Conservation (phyloP, 2,113 vertebrate genomes). For the Nothoprocta pentlandii region DNA sequence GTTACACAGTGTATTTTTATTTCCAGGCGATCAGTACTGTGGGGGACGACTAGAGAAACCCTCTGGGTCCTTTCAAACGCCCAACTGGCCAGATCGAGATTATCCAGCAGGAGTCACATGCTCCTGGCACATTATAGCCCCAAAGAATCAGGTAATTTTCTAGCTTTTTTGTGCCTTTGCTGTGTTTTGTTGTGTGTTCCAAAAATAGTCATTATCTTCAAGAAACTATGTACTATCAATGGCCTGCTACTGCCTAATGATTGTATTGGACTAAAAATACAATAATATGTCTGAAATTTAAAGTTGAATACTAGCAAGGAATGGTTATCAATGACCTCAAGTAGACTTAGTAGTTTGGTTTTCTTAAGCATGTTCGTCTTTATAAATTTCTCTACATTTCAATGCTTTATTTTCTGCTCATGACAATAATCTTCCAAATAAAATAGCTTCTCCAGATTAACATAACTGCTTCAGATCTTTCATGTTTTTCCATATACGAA, state of each 20-base stretch:
- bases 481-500: constrained; percentile 1
- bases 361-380: constrained; percentile 21
- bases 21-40: constrained; percentile 96
- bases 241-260: rapidly evolving
- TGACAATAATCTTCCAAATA: constrained; percentile 38
- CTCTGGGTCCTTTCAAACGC: constrained; percentile 91
- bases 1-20: neutral
- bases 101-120: constrained; percentile 96
- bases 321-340: neutral
- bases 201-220: neutral
- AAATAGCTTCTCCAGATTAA: constrained; percentile 44
- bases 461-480: constrained; percentile 45
- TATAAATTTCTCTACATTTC: constrained; percentile 15
- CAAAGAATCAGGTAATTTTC: constrained; percentile 89
- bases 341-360: constrained; percentile 25
- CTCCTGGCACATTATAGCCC: constrained; percentile 95
- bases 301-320: neutral
- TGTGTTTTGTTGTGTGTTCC: neutral
- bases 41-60: constrained; percentile 91
- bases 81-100: constrained; percentile 97
- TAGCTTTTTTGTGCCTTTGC: rapidly evolving
- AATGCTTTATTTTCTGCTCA: constrained; percentile 30
- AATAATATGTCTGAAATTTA: rapidly evolving
- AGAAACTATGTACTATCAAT: rapidly evolving
- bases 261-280: rapidly evolving